Conservation (phyloP, 2,113 vertebrate species). For the Neoarius graeffei region DNA sequence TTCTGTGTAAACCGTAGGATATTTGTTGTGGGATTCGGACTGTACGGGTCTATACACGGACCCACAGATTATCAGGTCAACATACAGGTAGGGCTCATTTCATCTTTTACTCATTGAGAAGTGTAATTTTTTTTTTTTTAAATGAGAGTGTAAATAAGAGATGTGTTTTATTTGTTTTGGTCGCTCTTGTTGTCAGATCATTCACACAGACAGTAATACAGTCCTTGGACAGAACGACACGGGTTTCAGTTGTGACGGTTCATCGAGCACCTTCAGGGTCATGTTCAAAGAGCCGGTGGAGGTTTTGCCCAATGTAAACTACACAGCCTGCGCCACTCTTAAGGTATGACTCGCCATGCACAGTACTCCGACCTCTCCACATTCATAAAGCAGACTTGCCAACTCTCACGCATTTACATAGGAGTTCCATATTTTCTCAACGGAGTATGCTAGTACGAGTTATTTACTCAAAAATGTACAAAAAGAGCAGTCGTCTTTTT, state of each 20-base stretch:
- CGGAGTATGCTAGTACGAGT: neutral
- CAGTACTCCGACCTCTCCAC: too few relatives aligned
- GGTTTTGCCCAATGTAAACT: slow-evolving; percentile 93
- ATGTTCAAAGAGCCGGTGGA: slow-evolving; percentile 99
- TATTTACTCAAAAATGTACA: neutral
- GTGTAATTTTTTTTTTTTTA: neutral
- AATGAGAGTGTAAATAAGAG: too few relatives aligned
- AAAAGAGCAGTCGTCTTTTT: neutral
- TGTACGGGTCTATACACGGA: slow-evolving; percentile 94
- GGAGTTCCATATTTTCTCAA: neutral
- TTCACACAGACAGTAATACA: slow-evolving; percentile 97
- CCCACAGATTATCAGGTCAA: slow-evolving; percentile 97
- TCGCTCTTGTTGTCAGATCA: slow-evolving; percentile 77
- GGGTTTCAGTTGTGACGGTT: slow-evolving; percentile 96
- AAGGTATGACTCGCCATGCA: slow-evolving; percentile 75
- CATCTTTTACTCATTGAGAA: neutral
- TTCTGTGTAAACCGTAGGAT: slow-evolving; percentile 93
- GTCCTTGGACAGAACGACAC: slow-evolving; percentile 96
- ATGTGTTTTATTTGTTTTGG: neutral
- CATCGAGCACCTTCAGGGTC: slow-evolving; percentile 92
- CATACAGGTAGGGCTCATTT: slow-evolving; percentile 80
- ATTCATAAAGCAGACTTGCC: neutral
- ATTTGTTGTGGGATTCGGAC: slow-evolving; percentile 93
- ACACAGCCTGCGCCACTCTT: slow-evolving; percentile 92
- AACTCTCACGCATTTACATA: neutral